Evolutionary conservation across 2,888 invertebrate genomes (phyloP).

Genomic region (Drosophila yooni): DNA sequence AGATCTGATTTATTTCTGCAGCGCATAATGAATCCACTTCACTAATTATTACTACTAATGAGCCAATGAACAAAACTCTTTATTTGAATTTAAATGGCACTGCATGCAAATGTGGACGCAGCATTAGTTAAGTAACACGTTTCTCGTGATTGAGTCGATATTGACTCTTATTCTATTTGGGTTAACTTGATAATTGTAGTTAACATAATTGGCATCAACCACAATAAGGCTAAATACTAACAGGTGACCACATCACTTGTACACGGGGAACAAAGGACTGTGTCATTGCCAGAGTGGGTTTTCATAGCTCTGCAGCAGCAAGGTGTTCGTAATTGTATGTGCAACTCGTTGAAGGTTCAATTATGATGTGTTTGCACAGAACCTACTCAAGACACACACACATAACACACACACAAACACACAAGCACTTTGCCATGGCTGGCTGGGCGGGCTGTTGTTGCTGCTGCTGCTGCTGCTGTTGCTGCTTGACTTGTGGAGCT

Average conservation of each 20-base stretch:
- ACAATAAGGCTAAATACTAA: conserved; percentile 20
- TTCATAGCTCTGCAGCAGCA: conserved; percentile 30
- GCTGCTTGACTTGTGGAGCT: conserved; percentile 43
- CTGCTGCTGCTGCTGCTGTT: conserved; percentile 14
- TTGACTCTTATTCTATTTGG: not conserved
- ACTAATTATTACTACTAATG: not conserved
- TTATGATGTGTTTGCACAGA: conserved; percentile 72
- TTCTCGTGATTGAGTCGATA: not conserved
- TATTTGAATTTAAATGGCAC: not conserved
- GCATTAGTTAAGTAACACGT: not conserved
- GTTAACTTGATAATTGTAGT: conserved; percentile 1
- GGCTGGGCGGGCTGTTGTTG: conserved; percentile 31
- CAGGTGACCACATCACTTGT: conserved; percentile 22
- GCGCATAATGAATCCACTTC: not conserved
- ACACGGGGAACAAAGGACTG: conserved; percentile 16
- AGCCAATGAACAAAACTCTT: not conserved
- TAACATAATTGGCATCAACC: conserved; percentile 43
- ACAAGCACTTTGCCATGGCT: conserved; percentile 60
- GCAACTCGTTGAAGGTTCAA: conserved; percentile 80
- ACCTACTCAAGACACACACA: conserved; percentile 18
- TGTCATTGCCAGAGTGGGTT: not conserved
- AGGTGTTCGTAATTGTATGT: conserved; percentile 71
- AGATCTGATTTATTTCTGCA: not conserved
- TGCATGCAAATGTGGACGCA: not conserved
- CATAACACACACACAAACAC: conserved; percentile 9